Base-by-base conservation (phyloP, 1,140 invertebrate species). In the Diabrotica undecimpunctata region DNA sequence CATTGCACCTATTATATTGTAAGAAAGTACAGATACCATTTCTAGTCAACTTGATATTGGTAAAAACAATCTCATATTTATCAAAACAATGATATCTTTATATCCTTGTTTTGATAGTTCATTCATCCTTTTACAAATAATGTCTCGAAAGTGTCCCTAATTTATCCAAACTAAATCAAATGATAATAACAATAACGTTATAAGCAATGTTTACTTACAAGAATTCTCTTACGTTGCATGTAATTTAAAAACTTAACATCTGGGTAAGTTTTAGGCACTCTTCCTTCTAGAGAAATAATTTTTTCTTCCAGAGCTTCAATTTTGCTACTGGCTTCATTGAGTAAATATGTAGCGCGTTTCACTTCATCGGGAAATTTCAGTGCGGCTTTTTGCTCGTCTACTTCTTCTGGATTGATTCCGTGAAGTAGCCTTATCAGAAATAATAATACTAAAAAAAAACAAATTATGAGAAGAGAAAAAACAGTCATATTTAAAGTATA, bases 221-320 rank as follows among this genome's bases (percentile, higher is more conserved):
- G 81, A 72, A 98, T 96, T 66, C 95, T 84, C 79, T 95, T 96
- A 64, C 94, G 84, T 71, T 93, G 89, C 75, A 93, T 91, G 77
- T 96, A 96, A 71, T 93, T 94, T 8, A 95, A 79, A 78, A 93
- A 95, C 77, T 91, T 91, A 0, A 97, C 93, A 74, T 91, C 87
- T n/a, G 93, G 93, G 82, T 91, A 97, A 69, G 88, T 89, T 74
- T 94, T 94, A 5, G 90, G 88, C 52, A 90, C 83, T 72, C 85
- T 82, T 35, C 84, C 82, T 77, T 93, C 91, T 53, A 94, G 77
- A 25, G 84, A 80, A 38, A 83, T 81, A 0, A 94, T 77, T 80
- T 90, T 90, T 13, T 85, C 83, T 78, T 93, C 90, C 52, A 95
- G 74, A 36, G 88, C 81, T 54, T 81, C 78, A 65, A 94, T 87